Percentiles rank a stretch among this genome's conserved stretches.
Conservation (phyloP, 2,888 invertebrate species). For the Meandrusa payeni region DNA sequence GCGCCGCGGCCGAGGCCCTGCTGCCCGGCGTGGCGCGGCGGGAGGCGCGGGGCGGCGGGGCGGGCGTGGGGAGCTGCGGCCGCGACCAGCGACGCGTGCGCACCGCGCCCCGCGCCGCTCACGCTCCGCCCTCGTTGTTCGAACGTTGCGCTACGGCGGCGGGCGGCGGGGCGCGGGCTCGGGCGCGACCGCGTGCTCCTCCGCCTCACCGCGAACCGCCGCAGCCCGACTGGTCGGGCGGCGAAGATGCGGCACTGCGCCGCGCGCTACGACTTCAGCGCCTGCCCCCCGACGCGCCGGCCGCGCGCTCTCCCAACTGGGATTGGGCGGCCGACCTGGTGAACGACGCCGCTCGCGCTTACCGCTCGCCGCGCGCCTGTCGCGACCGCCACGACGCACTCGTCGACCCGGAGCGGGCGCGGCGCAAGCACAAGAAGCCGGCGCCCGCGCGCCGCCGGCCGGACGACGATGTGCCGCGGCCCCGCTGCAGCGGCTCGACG, state of each 20-base stretch:
- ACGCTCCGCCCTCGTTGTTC: constrained; percentile 88
- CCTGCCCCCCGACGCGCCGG: constrained; percentile 82
- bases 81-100: constrained; percentile 81
- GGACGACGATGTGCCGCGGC: constrained; percentile 77
- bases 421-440: constrained; percentile 93
- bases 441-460: constrained; percentile 85
- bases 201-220: constrained; percentile 87
- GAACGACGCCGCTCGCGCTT: constrained; percentile 91
- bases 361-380: constrained; percentile 95
- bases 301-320: constrained; percentile 97
- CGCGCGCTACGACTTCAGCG: constrained; percentile 88
- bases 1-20: constrained; percentile 88
- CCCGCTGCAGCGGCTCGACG: constrained; percentile 83
- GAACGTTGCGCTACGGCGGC: constrained; percentile 88
- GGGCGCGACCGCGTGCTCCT: constrained; percentile 84
- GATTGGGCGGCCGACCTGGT: constrained; percentile 96
- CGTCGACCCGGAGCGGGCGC: constrained; percentile 92
- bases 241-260: constrained; percentile 94
- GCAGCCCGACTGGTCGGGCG: constrained; percentile 94
- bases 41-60: constrained; percentile 82
- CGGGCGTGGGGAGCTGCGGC: constrained; percentile 83
- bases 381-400: constrained; percentile 93
- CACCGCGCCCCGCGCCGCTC: constrained; percentile 84
- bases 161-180: constrained; percentile 81
- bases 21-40: constrained; percentile 81